phyloP scores from a whole-genome alignment of 2,888 invertebrate species.

The Dynastes hyllus region DNA sequence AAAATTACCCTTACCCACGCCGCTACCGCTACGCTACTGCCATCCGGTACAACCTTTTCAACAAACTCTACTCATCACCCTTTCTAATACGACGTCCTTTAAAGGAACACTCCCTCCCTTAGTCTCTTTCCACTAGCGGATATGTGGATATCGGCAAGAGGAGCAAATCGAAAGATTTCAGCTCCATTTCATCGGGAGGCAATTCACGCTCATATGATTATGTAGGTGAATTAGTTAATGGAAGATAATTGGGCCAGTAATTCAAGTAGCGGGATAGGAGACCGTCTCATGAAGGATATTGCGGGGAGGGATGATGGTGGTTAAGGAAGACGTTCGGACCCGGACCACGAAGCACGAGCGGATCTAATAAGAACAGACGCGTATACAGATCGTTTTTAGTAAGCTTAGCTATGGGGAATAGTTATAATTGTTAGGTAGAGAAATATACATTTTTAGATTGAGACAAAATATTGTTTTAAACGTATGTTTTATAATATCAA shows the following conservation, averaged over 20 bases:
- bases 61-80: too few relatives aligned
- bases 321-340: slow-evolving; percentile 1
- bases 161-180: slow-evolving; percentile 6
- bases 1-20: too few relatives aligned
- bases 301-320: background rate
- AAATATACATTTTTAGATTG: too few relatives aligned
- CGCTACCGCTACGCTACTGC: too few relatives aligned
- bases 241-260: slow-evolving; percentile 26
- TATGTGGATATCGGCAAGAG: too few relatives aligned
- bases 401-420: too few relatives aligned
- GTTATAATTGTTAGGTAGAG: too few relatives aligned
- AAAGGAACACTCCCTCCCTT: too few relatives aligned
- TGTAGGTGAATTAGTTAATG: slow-evolving; percentile 30
- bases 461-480: too few relatives aligned
- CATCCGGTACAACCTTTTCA: too few relatives aligned
- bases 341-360: background rate
- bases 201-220: slow-evolving; percentile 11
- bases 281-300: slow-evolving; percentile 5
- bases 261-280: slow-evolving; percentile 18
- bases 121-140: background rate
- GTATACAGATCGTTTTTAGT: background rate
- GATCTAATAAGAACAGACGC: background rate
- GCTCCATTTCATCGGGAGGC: background rate
- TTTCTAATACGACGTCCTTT: too few relatives aligned
- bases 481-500: too few relatives aligned